Conservation (phyloP, 2,888 invertebrate species). For the Tanytarsus gracilentus region DNA sequence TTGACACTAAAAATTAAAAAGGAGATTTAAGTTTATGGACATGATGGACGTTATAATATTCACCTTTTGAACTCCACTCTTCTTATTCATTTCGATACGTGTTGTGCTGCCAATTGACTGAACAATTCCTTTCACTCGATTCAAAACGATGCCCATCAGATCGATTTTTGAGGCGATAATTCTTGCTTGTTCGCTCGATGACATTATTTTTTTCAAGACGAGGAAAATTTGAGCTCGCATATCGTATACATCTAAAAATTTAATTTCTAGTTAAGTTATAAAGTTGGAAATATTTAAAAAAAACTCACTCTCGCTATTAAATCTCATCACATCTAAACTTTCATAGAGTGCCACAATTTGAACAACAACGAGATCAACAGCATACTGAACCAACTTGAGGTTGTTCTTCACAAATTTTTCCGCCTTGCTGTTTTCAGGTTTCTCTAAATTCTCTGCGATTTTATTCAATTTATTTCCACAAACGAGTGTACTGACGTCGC, state of each 20-base stretch:
- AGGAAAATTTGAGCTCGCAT: neutral
- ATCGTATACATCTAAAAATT: neutral
- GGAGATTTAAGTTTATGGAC: too few relatives aligned
- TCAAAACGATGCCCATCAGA: neutral
- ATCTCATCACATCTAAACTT: neutral
- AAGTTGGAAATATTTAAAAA: neutral
- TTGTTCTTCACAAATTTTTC: neutral
- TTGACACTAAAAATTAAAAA: neutral
- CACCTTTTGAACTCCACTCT: slow-evolving; percentile 6
- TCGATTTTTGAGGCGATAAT: neutral
- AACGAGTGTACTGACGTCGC: too few relatives aligned
- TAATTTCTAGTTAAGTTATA: too few relatives aligned
- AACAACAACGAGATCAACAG: neutral
- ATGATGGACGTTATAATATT: too few relatives aligned
- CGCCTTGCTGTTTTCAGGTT: too few relatives aligned
- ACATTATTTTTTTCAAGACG: neutral
- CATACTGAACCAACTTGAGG: neutral
- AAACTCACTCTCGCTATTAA: neutral
- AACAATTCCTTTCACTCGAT: neutral
- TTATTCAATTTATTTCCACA: too few relatives aligned
- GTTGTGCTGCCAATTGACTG: neutral
- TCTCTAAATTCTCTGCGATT: too few relatives aligned
- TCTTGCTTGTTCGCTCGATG: neutral
- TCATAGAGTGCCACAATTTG: neutral
- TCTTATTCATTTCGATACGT: neutral